These are phyloP conservation scores for Meda fulgida DNA, from an alignment of 2,797 vertebrate species.

Conservation along the genomic window DNA sequence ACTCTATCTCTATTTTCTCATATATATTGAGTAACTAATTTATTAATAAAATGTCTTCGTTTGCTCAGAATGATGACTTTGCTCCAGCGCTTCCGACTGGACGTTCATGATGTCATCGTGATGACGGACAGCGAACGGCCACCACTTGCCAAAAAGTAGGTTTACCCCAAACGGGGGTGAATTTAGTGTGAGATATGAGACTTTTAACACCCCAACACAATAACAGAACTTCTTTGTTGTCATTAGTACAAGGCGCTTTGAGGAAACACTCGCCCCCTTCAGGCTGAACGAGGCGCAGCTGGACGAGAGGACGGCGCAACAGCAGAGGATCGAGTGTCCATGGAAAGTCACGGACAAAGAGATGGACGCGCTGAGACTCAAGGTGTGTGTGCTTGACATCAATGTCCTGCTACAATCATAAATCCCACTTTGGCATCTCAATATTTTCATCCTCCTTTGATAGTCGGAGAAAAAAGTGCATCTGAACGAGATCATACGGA, in stretches of 20 bases:
- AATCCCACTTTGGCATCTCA: not conserved
- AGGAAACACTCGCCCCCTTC: slow-evolving; percentile 75
- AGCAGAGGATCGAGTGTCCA: slow-evolving; percentile 60
- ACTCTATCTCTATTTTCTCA: not conserved
- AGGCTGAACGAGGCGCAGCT: slow-evolving; percentile 69
- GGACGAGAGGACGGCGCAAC: slow-evolving; percentile 44
- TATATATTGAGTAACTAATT: not conserved
- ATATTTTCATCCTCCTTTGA: not conserved
- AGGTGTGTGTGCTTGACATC: slow-evolving; percentile 64
- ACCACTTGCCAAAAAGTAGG: slow-evolving; percentile 74
- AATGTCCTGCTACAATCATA: not conserved
- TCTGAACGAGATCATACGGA: slow-evolving; percentile 79
- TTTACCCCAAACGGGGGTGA: not conserved
- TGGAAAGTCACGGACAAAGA: slow-evolving; percentile 77
- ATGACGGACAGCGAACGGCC: slow-evolving; percentile 77
- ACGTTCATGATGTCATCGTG: slow-evolving; percentile 76
- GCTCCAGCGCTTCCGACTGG: slow-evolving; percentile 77
- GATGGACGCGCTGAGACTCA: slow-evolving; percentile 72
- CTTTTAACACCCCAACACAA: not conserved
- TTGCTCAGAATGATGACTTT: slow-evolving; percentile 74
- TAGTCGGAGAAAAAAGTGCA: slow-evolving; percentile 77
- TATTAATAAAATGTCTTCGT: not conserved
- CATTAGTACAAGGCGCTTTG: slow-evolving; percentile 73
- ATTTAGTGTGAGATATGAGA: not conserved
- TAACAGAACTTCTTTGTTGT: not conserved